phyloP scores from a whole-genome alignment of 2,797 vertebrate species.

The Craterocephalus amniculus region DNA sequence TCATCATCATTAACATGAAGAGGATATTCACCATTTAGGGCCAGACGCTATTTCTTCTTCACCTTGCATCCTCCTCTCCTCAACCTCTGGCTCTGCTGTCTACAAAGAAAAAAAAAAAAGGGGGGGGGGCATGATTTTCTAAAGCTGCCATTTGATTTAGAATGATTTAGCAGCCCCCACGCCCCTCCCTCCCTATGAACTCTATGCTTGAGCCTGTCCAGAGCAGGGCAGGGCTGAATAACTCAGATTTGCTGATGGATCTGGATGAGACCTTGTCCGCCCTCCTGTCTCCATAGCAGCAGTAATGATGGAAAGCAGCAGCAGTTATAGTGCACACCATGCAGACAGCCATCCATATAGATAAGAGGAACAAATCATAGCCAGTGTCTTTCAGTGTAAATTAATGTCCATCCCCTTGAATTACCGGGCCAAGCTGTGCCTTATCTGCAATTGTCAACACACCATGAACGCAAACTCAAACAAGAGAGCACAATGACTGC shows the following conservation, averaged over 20 bases:
- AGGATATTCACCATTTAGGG: conserved; percentile 45
- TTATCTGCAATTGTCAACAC: conserved; percentile 76
- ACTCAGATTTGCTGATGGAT: conserved; percentile 78
- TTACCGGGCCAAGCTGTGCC: conserved; percentile 73
- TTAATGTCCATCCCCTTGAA: conserved; percentile 79
- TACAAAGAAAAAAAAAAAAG: conserved; percentile 23
- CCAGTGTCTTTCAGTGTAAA: conserved; percentile 74
- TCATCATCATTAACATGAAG: conserved; percentile 67
- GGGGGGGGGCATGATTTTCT: conserved; percentile 66
- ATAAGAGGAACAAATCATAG: conserved; percentile 78
- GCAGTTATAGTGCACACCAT: conserved; percentile 70
- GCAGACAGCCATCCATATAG: conserved; percentile 76
- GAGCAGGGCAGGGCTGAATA: conserved; percentile 71
- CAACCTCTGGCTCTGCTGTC: conserved; percentile 37
- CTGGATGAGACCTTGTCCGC: conserved; percentile 75
- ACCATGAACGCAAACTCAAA: conserved; percentile 48
- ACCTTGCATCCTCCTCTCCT: conserved; percentile 37
- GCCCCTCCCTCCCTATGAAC: conserved; percentile 64
- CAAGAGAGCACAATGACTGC: conserved; percentile 44
- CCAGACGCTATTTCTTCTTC: conserved; percentile 27
- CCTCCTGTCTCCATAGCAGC: conserved; percentile 75
- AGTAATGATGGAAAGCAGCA: conserved; percentile 77
- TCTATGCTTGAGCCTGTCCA: conserved; percentile 62
- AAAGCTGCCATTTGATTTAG: conserved; percentile 66
- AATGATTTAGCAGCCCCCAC: conserved; percentile 64